Evolutionary conservation across 2,113 vertebrate genomes (phyloP), one percentile per base, ranked within the genome.

Genomic region (Pteropus alecto): DNA sequence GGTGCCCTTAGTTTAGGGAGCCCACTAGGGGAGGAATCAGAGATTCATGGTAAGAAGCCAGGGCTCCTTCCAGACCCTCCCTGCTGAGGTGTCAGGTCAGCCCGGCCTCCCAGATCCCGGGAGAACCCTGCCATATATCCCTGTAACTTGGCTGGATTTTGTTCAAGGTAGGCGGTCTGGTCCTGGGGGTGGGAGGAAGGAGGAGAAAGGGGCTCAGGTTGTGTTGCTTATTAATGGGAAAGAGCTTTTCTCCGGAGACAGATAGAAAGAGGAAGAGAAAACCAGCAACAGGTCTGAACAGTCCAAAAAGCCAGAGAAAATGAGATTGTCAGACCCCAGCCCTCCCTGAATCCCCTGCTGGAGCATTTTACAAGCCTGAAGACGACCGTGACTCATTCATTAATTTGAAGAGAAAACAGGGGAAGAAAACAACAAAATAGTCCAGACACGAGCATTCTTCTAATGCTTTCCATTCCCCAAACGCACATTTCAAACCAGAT

Each of bases 381-480:
- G 94, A 95, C 0, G 12, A 90, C 86, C 56, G 0, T 97, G 98
- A 98, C 98, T 97, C 98, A 98, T 94, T 97, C 96, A 87, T 97
- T 97, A 97, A 95, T 91, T 63, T 93, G 95, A 87, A 94, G 96
- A 98, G 97, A 97, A 95, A 97, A 94, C 46, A 51, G 51, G 54
- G 81, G 89, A 87, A 4, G 48, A 93, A 93, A 92, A 94, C 94
- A 93, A 96, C 86, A 51, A 70, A 90, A 96, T 21, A 77, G 96
- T 65, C 96, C 98, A 98, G 98, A 98, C 98, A 12, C 5, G 82
- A 94, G 96, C 96, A 98, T 98, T 98, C 97, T 97, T 98, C 91
- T 98, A 98, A 98, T 97, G 93, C 96, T 78, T 98, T 95, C 94
- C 95, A 97, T 98, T 97, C 98, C 97, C 96, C 94, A 96, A 98